Percentiles rank a stretch among this genome's conserved stretches.
Conservation (phyloP, 2,797 vertebrate species). For the Coranthus polyacanthus region DNA sequence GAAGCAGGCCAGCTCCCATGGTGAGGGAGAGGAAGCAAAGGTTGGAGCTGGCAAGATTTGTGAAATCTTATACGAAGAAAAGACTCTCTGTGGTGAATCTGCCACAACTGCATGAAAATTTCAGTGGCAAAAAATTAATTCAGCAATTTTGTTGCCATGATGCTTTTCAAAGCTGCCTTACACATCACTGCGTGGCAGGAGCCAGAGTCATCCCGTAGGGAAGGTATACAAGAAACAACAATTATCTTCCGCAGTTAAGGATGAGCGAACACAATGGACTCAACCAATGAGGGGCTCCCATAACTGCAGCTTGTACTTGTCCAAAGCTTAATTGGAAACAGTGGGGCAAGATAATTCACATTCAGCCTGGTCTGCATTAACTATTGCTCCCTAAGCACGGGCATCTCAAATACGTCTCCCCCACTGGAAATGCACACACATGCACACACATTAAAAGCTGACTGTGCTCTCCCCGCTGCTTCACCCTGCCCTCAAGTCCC, state of each 20-base stretch:
- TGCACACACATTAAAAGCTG: slow-evolving; percentile 41
- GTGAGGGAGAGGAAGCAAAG: slow-evolving; percentile 35
- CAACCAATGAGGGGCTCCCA: slow-evolving; percentile 66
- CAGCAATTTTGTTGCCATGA: slow-evolving; percentile 46
- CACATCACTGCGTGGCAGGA: slow-evolving; percentile 49
- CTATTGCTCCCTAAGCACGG: slow-evolving; percentile 75
- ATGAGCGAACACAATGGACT: slow-evolving; percentile 75
- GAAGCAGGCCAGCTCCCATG: slow-evolving; percentile 59
- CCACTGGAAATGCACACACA: slow-evolving; percentile 29
- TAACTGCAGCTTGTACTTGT: slow-evolving; percentile 78
- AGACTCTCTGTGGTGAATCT: slow-evolving; percentile 29
- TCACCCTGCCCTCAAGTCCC: slow-evolving; percentile 43
- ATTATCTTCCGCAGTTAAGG: slow-evolving; percentile 81
- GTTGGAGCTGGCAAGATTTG: slow-evolving; percentile 25
- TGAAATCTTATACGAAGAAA: slow-evolving; percentile 40
- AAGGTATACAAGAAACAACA: slow-evolving; percentile 75
- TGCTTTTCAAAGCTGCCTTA: slow-evolving; percentile 33
- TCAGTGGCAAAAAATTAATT: slow-evolving; percentile 55
- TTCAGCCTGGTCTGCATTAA: slow-evolving; percentile 72
- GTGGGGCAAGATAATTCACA: slow-evolving; percentile 79
- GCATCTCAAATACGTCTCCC: slow-evolving; percentile 49
- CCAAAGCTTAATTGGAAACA: slow-evolving; percentile 81
- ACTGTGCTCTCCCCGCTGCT: slow-evolving; percentile 29
- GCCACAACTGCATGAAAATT: slow-evolving; percentile 30
- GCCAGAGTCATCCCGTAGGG: slow-evolving; percentile 60